Base-by-base conservation (phyloP, 2,888 invertebrate species). In the Antheraea assamensis region DNA sequence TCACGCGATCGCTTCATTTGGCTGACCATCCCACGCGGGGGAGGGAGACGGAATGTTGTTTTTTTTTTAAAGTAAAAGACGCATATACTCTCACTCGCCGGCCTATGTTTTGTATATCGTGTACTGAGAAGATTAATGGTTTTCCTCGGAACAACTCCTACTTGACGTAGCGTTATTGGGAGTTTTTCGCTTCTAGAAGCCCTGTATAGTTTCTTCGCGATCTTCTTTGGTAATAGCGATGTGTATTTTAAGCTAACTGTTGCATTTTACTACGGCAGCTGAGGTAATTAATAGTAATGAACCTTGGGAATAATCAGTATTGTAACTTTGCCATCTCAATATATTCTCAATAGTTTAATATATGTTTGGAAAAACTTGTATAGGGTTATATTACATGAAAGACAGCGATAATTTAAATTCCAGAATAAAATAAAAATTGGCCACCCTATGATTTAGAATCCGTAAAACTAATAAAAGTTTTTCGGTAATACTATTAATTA, bases 1-100 rank as follows among this genome's bases (percentile, higher is more conserved):
- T 80, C 94, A 94, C 93, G 94, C 94, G 90, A 94, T 93, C 79
- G 82, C 88, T 89, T 92, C 94, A 91, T 94, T 94, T 92, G 83
- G 85, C 79, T 88, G 89, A 87, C 91, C 90, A 79, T 77, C 80
- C 79, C 78, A 72, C 76, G 66, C 76, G 75, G 73, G 71, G 49
- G 81, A 42, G 64, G 74, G 84, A 84, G 73, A 31, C 80, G 78
- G 83, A 83, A 72, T 71, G 76, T 24, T 64, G 61, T 71, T 72
- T 52, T 72, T 72, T 52, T 72, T 58, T 70, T 68, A 35, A 66
- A 66, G 31, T 8, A 35, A 19, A 68, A 68, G 30, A 66, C 27
- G 31, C 66, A 31, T 66, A 31, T 66, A 68, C 21, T 35, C 21
- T 35, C 68, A 21, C 35, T 68, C 35, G 35, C 68, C 31, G 35